These are phyloP conservation scores for Nautilus pompilius DNA, from an alignment of 1,140 invertebrate species.

Conservation along the genomic window DNA sequence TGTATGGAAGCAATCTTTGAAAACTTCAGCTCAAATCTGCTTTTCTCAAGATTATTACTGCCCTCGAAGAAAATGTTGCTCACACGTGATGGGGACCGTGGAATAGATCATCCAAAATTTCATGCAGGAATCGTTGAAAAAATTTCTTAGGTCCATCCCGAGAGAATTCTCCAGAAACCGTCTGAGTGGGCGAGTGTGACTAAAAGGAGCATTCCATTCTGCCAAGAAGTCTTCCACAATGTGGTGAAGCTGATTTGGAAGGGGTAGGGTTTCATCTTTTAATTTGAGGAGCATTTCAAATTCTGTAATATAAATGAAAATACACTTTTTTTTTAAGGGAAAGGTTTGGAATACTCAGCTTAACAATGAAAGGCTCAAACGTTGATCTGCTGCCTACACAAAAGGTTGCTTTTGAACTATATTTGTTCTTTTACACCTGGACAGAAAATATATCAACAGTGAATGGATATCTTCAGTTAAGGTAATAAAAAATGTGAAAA, in stretches of 20 bases:
- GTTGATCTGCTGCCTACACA: too few species aligned
- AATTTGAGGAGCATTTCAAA: slow-evolving; percentile 35
- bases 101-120: slow-evolving; percentile 39
- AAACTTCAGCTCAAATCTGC: too few species aligned
- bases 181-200: slow-evolving; percentile 54
- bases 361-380: too few species aligned
- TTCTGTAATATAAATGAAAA: slow-evolving; percentile 34
- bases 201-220: slow-evolving; percentile 50
- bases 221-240: slow-evolving; percentile 59
- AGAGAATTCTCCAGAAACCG: slow-evolving; percentile 51
- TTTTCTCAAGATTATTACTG: too few species aligned
- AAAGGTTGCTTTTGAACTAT: too few species aligned
- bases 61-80: slow-evolving; percentile 33
- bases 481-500: too few species aligned
- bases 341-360: too few species aligned
- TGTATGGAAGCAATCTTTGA: too few species aligned
- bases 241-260: slow-evolving; percentile 53
- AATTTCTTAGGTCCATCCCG: slow-evolving; percentile 45
- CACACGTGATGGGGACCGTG: slow-evolving; percentile 37
- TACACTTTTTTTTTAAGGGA: too few species aligned
- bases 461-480: too few species aligned
- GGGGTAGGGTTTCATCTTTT: slow-evolving; percentile 38
- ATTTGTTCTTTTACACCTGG: too few species aligned
- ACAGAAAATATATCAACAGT: too few species aligned
- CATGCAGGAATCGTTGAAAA: slow-evolving; percentile 50